A percentile compares a stretch with the other conserved stretches of the same genome.
Conservation (phyloP, 2,113 vertebrate species). For the Xiphophorus hellerii region DNA sequence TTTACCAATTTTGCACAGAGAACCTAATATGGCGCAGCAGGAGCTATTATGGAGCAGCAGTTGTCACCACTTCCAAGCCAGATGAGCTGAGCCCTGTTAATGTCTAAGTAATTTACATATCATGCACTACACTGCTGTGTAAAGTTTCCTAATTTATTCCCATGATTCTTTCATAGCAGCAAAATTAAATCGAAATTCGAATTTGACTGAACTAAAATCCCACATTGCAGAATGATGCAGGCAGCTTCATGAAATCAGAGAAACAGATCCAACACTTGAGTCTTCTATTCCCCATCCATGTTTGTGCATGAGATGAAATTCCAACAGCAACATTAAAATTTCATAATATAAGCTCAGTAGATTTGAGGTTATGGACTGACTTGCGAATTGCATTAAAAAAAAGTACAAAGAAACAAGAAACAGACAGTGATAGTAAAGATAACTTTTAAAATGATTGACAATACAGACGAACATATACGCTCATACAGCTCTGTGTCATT, state of each 20-base stretch:
- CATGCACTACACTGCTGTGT: background rate
- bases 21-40: conserved; percentile 29
- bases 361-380: background rate
- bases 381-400: background rate
- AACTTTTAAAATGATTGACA: background rate
- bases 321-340: background rate
- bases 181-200: background rate
- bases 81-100: conserved; percentile 17
- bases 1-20: background rate
- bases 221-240: background rate
- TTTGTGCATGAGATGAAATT: conserved; percentile 11
- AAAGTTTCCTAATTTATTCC: conserved; percentile 30
- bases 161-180: background rate
- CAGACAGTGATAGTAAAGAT: background rate
- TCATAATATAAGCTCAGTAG: background rate
- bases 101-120: conserved; percentile 33
- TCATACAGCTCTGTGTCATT: background rate
- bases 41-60: conserved; percentile 39
- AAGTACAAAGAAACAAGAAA: background rate
- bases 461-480: background rate
- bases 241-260: background rate
- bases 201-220: conserved; percentile 7
- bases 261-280: background rate
- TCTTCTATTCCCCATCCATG: conserved; percentile 1
- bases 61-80: conserved; percentile 31